Evolutionary conservation across 2,113 vertebrate genomes (phyloP).

Genomic region (Urocitellus parryii): DNA sequence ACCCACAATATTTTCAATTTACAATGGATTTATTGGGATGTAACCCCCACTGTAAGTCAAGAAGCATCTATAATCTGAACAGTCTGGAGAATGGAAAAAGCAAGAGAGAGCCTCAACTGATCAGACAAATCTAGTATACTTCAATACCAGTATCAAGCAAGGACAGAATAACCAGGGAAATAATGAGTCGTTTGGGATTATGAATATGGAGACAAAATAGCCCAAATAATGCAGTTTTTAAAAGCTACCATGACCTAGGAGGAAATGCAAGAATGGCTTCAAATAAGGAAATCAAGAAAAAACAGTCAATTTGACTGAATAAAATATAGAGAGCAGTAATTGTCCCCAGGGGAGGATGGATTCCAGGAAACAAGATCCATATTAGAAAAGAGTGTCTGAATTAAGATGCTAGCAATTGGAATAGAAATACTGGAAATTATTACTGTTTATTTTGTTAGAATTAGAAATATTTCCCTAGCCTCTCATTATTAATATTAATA

Average conservation of each 20-base stretch:
- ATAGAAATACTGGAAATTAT: background rate
- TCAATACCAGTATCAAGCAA: background rate
- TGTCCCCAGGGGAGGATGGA: background rate
- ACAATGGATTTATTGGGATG: background rate
- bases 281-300: background rate
- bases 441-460: background rate
- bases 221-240: background rate
- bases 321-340: background rate
- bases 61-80: background rate
- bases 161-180: background rate
- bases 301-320: background rate
- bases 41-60: background rate
- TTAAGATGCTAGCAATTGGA: background rate
- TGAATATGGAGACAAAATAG: background rate
- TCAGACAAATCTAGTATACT: background rate
- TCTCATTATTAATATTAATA: constrained; percentile 16
- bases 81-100: background rate
- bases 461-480: background rate
- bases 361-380: background rate
- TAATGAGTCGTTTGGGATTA: background rate
- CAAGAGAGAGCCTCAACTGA: background rate
- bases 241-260: background rate
- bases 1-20: background rate
- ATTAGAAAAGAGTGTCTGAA: background rate
- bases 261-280: background rate